phyloP scores from a whole-genome alignment of 2,113 vertebrate species.

The Leucopsar rothschildi region DNA sequence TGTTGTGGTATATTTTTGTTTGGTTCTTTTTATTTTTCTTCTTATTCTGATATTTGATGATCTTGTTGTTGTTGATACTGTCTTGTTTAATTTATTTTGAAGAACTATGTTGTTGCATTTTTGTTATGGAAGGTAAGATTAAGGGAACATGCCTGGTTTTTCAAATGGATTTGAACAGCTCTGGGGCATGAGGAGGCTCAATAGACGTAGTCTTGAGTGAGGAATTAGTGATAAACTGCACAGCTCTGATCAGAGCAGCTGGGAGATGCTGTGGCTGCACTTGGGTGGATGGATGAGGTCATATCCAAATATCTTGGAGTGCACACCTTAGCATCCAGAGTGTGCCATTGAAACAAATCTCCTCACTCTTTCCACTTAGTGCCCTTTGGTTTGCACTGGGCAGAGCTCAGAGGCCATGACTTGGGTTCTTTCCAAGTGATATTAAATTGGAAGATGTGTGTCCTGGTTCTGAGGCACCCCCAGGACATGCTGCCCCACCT shows the following conservation, averaged over 20 bases:
- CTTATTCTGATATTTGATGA: background rate
- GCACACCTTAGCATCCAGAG: rapidly evolving
- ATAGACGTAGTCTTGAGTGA: background rate
- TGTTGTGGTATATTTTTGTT: background rate
- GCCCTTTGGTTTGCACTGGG: background rate
- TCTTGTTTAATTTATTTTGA: background rate
- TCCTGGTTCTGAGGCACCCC: background rate
- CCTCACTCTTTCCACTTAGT: background rate
- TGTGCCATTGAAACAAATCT: background rate
- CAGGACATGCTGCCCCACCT: background rate
- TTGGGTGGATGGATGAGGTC: background rate
- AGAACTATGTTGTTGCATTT: background rate
- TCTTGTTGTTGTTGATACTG: background rate
- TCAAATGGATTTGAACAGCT: background rate
- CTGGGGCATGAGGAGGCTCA: background rate
- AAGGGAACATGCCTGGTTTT: background rate
- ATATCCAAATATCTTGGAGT: background rate
- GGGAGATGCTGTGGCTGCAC: background rate
- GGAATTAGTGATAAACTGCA: background rate
- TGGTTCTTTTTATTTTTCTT: background rate
- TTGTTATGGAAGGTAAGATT: background rate
- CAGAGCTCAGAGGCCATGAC: background rate
- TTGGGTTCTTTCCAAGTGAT: background rate
- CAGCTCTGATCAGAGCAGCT: background rate
- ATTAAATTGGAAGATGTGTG: background rate